phyloP scores from a whole-genome alignment of 2,797 vertebrate genomes.

The Scleropages formosus region DNA sequence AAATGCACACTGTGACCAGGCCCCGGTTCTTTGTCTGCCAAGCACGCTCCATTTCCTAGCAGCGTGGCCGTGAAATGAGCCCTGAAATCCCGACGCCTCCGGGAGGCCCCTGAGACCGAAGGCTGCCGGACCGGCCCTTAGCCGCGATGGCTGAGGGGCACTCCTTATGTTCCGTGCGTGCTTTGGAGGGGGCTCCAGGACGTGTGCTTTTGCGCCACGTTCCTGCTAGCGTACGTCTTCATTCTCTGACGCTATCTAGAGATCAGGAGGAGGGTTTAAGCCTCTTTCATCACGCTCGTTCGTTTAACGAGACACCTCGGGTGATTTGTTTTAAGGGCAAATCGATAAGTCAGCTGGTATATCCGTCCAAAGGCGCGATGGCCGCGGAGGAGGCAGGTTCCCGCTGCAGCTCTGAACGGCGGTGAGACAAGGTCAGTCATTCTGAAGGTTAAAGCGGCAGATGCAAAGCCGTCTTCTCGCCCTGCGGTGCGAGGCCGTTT shows the following conservation, averaged over 20 bases:
- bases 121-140: neutral
- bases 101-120: slow-evolving; percentile 9
- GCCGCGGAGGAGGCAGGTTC: neutral
- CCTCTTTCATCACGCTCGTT: slow-evolving; percentile 14
- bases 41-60: neutral
- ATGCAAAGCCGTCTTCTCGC: too few species aligned
- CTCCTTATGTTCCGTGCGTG: neutral
- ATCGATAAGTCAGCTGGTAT: slow-evolving; percentile 10
- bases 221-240: slow-evolving; percentile 19
- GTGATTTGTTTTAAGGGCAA: slow-evolving; percentile 14
- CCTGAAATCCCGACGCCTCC: neutral
- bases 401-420: neutral
- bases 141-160: neutral
- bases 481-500: neutral
- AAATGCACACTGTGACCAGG: neutral
- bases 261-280: neutral
- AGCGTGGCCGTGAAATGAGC: slow-evolving; percentile 3
- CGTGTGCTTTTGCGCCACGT: slow-evolving; percentile 1
- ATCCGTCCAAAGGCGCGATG: neutral
- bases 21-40: neutral
- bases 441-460: neutral
- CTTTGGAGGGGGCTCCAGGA: neutral
- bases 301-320: neutral
- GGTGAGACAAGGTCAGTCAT: neutral
- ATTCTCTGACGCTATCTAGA: slow-evolving; percentile 23